These are phyloP conservation scores for Umimayanthus chanpuru DNA, from an alignment of 92 coral and sea anemone genomes.

Conservation along the genomic window DNA sequence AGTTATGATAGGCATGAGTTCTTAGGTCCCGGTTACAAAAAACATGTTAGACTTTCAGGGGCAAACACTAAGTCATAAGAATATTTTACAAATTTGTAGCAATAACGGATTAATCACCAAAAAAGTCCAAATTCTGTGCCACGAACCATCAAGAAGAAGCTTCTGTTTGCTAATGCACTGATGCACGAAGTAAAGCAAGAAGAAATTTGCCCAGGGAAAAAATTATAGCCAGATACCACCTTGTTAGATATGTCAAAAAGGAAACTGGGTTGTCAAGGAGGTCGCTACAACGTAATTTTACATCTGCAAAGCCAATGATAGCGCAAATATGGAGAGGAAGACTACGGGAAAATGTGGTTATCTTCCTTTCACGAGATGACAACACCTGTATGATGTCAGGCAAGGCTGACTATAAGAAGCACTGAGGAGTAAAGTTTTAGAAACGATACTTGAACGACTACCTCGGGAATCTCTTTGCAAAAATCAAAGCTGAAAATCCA, in stretches of 20 bases:
- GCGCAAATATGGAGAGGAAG: background rate
- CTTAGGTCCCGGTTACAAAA: background rate
- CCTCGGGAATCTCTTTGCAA: conserved; percentile 47
- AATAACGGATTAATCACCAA: background rate
- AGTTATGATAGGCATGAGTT: background rate
- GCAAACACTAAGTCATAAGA: background rate
- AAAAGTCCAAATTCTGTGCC: conserved; percentile 55
- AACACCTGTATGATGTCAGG: conserved; percentile 68
- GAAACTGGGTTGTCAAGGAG: conserved; percentile 36
- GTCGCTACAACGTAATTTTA: conserved; percentile 19
- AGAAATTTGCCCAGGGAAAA: conserved; percentile 45
- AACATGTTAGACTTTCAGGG: background rate
- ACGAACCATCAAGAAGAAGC: conserved; percentile 48
- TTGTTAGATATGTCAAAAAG: conserved; percentile 37
- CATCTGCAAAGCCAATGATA: background rate
- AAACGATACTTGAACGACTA: conserved; percentile 60
- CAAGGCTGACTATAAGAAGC: conserved; percentile 53
- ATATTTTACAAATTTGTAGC: background rate
- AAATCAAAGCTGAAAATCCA: conserved; percentile 55
- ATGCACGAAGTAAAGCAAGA: conserved; percentile 43
- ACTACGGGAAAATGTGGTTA: conserved; percentile 40
- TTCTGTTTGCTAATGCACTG: conserved; percentile 58
- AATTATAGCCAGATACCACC: conserved; percentile 47
- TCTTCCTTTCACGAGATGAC: conserved; percentile 55
- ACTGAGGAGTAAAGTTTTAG: conserved; percentile 51